Percentiles rank a stretch among this genome's conserved stretches.
Conservation (phyloP, 2,888 invertebrate species). For the Leistus spinibarbis region DNA sequence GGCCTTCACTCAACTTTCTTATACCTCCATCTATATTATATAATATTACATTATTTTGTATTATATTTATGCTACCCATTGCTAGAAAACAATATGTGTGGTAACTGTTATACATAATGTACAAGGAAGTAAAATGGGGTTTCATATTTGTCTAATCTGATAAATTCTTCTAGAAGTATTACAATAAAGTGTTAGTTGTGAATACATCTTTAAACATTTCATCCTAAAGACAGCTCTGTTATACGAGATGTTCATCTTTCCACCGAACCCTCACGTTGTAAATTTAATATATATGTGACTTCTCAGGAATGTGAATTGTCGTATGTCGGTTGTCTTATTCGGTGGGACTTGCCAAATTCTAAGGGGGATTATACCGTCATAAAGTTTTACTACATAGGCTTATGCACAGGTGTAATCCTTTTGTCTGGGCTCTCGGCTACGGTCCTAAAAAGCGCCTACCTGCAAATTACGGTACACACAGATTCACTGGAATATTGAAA, state of each 20-base stretch:
- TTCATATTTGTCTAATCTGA: no score
- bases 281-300: neutral
- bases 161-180: no score
- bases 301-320: neutral
- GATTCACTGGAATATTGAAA: neutral
- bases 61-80: neutral
- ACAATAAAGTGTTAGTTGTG: no score
- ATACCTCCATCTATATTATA: no score
- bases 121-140: no score
- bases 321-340: constrained; percentile 1
- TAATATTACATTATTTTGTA: no score
- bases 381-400: constrained; percentile 1
- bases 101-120: no score
- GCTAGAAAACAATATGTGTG: neutral
- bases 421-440: neutral
- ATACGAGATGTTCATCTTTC: neutral
- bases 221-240: neutral
- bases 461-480: constrained; percentile 2
- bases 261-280: neutral
- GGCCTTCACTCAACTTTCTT: no score
- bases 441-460: neutral
- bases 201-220: no score
- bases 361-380: constrained; percentile 9
- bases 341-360: constrained; percentile 23
- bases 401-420: constrained; percentile 2